Conservation (phyloP, 1,140 invertebrate species). For the Bilobella aurantiaca region DNA sequence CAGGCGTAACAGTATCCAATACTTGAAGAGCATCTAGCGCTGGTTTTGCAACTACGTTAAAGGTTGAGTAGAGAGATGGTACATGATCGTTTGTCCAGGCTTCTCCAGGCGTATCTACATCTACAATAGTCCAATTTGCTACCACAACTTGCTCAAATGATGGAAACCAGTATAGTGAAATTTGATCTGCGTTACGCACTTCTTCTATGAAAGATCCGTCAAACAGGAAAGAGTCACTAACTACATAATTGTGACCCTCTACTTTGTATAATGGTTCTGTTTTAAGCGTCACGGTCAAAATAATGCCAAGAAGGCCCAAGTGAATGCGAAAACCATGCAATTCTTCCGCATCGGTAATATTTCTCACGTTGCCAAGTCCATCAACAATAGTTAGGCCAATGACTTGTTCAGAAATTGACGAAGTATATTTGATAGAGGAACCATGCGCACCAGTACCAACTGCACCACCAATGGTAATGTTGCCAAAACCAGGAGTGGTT, state of each 20-base stretch:
- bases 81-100: constrained; percentile 14
- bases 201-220: neutral
- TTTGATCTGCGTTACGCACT: neutral
- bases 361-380: constrained; percentile 6
- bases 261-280: constrained; percentile 19
- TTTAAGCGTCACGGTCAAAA: constrained; percentile 16
- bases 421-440: constrained; percentile 11
- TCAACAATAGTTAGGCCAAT: constrained; percentile 13
- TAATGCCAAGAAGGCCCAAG: constrained; percentile 16
- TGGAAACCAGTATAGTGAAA: constrained; percentile 9
- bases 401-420: constrained; percentile 17
- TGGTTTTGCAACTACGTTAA: neutral
- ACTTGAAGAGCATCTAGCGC: neutral
- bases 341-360: neutral
- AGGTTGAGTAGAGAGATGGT: neutral
- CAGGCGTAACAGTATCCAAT: neutral
- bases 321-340: constrained; percentile 20
- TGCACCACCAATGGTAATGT: constrained; percentile 22
- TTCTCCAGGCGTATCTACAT: neutral
- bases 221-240: constrained; percentile 4
- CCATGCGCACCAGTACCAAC: constrained; percentile 24
- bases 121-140: constrained; percentile 15
- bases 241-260: constrained; percentile 2
- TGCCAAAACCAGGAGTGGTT: constrained; percentile 6
- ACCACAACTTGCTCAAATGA: neutral